Evolutionary conservation across 2,797 vertebrate species (phyloP).

Genomic region (Alca torda): DNA sequence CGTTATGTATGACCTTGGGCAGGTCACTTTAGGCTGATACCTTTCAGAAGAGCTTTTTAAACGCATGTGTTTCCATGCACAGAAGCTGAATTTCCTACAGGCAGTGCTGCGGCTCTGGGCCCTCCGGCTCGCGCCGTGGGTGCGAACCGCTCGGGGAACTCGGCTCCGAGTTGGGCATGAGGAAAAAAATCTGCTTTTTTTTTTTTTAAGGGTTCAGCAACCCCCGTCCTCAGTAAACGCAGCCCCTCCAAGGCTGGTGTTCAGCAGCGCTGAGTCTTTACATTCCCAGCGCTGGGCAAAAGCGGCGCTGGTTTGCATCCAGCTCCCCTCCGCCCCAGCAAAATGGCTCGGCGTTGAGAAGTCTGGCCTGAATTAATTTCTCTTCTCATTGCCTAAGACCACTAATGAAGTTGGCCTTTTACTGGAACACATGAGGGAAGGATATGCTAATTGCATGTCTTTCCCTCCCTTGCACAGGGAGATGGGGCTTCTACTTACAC

Average conservation of each 20-base stretch:
- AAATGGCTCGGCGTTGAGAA: background rate
- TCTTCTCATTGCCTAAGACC: background rate
- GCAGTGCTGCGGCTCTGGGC: background rate
- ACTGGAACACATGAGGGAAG: background rate
- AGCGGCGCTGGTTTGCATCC: background rate
- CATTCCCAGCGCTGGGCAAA: background rate
- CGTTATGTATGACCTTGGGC: conserved; percentile 42
- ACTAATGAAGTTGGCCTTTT: background rate
- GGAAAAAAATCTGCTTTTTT: background rate
- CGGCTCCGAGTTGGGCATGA: background rate
- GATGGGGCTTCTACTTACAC: background rate
- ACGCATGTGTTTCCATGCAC: background rate
- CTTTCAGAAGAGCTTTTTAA: conserved; percentile 23
- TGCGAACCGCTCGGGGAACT: background rate
- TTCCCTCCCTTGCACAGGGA: background rate
- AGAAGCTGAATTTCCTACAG: background rate
- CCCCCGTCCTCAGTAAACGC: background rate
- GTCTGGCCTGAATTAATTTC: background rate
- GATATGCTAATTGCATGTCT: background rate
- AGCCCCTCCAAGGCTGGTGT: background rate
- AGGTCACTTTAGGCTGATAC: conserved; percentile 27
- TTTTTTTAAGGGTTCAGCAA: background rate
- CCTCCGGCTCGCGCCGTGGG: background rate
- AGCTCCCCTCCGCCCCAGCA: background rate
- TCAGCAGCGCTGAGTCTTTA: background rate